Percentiles rank a stretch among this genome's conserved stretches.
phyloP scores from a whole-genome alignment of 2,888 invertebrate species.

The Heliconius cydno region DNA sequence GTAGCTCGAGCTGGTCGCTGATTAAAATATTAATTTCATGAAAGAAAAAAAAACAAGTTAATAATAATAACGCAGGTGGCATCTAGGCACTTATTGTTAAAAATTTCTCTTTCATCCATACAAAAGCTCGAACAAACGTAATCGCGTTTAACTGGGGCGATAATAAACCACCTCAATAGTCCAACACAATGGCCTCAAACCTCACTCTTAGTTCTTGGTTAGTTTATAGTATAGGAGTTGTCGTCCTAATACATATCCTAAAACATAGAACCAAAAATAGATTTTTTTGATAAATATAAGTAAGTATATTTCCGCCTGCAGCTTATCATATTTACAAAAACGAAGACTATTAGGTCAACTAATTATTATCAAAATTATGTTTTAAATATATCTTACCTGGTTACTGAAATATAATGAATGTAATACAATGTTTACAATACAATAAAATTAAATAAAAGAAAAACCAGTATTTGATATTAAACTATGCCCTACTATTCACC shows the following conservation, averaged over 20 bases:
- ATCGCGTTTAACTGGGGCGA: constrained; percentile 43
- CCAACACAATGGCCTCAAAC: constrained; percentile 37
- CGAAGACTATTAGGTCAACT: too few species aligned
- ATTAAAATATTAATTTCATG: not conserved
- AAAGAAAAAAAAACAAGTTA: not conserved
- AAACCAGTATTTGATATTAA: too few species aligned
- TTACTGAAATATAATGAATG: too few species aligned
- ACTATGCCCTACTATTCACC: not conserved
- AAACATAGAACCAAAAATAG: too few species aligned
- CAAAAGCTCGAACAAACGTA: constrained; percentile 33
- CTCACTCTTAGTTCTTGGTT: constrained; percentile 32
- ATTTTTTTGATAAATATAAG: too few species aligned
- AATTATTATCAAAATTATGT: too few species aligned
- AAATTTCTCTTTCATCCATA: constrained; percentile 24
- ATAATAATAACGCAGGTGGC: constrained; percentile 21
- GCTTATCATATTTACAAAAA: too few species aligned
- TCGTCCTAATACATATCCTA: not conserved
- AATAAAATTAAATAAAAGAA: too few species aligned
- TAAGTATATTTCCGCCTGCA: too few species aligned
- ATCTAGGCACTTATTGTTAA: not conserved
- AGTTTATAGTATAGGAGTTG: constrained; percentile 37
- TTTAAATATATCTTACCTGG: too few species aligned
- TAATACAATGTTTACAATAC: too few species aligned
- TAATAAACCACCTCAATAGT: constrained; percentile 44
- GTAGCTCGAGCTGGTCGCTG: not conserved